Evolutionary conservation across 2,888 invertebrate genomes (phyloP), one percentile per base, ranked within the genome.

Genomic region (Drosophila borealis): DNA sequence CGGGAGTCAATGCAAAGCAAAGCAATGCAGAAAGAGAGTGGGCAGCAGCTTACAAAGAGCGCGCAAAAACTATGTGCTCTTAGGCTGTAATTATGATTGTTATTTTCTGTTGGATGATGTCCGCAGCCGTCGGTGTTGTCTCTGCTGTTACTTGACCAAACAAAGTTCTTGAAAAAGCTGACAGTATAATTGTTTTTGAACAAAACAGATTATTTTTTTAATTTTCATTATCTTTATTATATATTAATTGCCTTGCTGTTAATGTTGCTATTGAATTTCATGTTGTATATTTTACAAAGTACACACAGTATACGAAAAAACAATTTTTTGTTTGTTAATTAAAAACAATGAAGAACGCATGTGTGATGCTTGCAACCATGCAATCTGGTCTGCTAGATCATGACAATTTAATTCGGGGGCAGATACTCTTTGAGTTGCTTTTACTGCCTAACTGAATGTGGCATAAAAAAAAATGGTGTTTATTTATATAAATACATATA

Each of bases 251-350:
- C 83, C 72, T 81, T 86, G 87, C 77, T 66, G 71, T 82, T 85
- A 80, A 80, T 71, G 80, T 83, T 74, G 66, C 72, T 86, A 76
- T 74, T 84, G 50, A 86, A 75, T 86, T 81, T 85, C 61, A 84
- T 78, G 57, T 85, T 82, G 83, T 85, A 88, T 79, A 68, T 80
- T 82, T 86, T 88, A 81, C 89, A 81, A 88, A 86, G 81, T 88
- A 83, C 87, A 79, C 83, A 86, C 74, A 86, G 72, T 80, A 71
- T 81, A 85, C 82, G 80, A 67, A 59, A 67, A 39, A 53, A 53
- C 53, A 39, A 39, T 25, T 53, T 19, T 36, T 29, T 44, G 17
- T 8, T 59, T 61, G 36, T 56, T 53, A 65, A 66, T 33, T 25
- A 46, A 66, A 70, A 66, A 70, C 41, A 64, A 54, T 67, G 67